Percentiles rank a stretch among this genome's conserved stretches.
These are phyloP conservation scores for Calidris pygmaea DNA, from an alignment of 2,113 vertebrate genomes.

Conservation along the genomic window DNA sequence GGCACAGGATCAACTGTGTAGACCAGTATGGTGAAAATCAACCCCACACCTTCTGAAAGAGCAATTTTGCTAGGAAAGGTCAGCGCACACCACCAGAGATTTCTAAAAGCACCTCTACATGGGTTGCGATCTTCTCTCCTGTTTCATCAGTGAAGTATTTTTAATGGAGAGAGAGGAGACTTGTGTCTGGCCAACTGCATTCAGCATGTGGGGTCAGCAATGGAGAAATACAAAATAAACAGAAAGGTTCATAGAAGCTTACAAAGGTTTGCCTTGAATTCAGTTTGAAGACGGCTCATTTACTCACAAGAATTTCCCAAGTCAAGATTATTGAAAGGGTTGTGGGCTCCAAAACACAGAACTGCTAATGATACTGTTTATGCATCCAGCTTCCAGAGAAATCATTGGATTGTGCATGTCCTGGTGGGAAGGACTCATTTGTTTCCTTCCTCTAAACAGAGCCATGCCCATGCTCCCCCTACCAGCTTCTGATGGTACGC, in stretches of 20 bases:
- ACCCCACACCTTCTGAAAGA: neutral
- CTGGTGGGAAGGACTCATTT: neutral
- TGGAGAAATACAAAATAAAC: neutral
- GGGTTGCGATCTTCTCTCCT: accelerated
- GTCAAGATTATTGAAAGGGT: neutral
- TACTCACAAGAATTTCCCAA: neutral
- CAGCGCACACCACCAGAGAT: neutral
- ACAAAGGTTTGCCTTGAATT: neutral
- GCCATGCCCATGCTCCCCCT: accelerated
- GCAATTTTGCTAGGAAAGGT: neutral
- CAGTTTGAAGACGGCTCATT: neutral
- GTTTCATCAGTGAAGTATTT: neutral
- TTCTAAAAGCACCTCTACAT: neutral
- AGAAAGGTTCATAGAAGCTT: neutral
- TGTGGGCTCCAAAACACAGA: neutral
- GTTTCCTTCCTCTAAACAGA: neutral
- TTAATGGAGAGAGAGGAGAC: neutral
- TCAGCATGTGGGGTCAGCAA: neutral
- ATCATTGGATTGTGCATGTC: accelerated
- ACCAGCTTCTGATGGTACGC: accelerated
- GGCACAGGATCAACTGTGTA: neutral
- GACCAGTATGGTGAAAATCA: neutral
- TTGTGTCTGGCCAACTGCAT: neutral
- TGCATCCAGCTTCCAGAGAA: neutral
- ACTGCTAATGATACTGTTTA: neutral